Evolutionary conservation across 2,888 invertebrate genomes (phyloP), one percentile per base, ranked within the genome.

Genomic region (Pegoplata infirma): DNA sequence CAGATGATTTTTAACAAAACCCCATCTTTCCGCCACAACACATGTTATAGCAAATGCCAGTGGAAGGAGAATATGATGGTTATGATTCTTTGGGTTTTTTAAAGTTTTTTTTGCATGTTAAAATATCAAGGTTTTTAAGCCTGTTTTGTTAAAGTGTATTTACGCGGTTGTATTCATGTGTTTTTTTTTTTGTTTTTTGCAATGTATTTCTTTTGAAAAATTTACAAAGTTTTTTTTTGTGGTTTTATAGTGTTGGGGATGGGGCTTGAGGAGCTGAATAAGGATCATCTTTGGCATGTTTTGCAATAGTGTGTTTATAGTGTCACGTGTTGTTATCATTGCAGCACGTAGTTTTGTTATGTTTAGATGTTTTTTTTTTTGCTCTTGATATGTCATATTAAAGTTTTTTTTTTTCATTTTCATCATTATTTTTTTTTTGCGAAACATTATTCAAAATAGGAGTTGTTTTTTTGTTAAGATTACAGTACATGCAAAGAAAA

Each of bases 251-350:
- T 16, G 7, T 8, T 61, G 32, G 44, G 28, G 19, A 23, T 71
- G 19, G 8, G 12, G 7, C 5, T 61, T 21, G 44, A 44, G 19
- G 40, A 21, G 32, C 4, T 55, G 40, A 40, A 47, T 23, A 21
- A 46, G 73, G 19, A 66, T 12, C 23, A 36, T 68, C 49, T 40
- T n/a, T 21, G 32, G 25, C 46, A 36, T 56, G n/a, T 68, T 16
- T 47, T 56, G n/a, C 19, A 36, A 73, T 77, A 72, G 75, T 71
- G 67, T 64, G 61, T 81, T 83, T 82, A 85, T 84, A 86, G 86
- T 84, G 88, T 88, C 88, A 88, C 88, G 88, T 88, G 87, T 86
- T 85, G 84, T 84, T 86, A 84, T 88, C 87, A 88, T 88, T 88
- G 88, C 86, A 78, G 84, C 88, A 88, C 88, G 88, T 88, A 87